These are phyloP conservation scores for Rhagium mordax DNA, from an alignment of 2,888 invertebrate genomes.

Conservation along the genomic window DNA sequence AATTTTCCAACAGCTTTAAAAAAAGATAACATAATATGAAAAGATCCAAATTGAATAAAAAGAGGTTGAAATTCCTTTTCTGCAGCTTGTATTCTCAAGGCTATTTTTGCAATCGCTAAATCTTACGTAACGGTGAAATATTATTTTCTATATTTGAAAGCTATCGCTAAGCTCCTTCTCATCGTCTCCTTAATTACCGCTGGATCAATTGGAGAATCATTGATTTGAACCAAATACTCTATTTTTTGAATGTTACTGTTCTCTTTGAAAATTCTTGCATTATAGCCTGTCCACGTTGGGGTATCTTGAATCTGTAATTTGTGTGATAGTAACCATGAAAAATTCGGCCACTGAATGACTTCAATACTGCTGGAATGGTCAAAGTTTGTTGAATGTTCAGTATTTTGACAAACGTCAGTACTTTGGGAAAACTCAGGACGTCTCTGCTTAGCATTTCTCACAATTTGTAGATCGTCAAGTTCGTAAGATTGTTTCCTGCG, in stretches of 20 bases:
- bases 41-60: conserved; percentile 40
- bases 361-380: background rate
- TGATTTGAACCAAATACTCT: conserved; percentile 52
- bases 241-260: conserved; percentile 46
- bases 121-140: conserved; percentile 38
- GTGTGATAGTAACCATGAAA: conserved; percentile 41
- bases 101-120: conserved; percentile 50
- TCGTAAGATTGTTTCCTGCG: too few species aligned
- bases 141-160: background rate
- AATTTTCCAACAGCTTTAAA: conserved; percentile 55
- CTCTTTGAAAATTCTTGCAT: background rate
- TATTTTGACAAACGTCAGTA: too few species aligned
- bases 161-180: too few species aligned
- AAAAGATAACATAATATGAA: conserved; percentile 47
- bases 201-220: conserved; percentile 51
- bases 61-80: conserved; percentile 34
- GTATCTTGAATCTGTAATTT: conserved; percentile 27
- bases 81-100: conserved; percentile 33
- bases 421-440: too few species aligned
- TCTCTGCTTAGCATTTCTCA: too few species aligned
- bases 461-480: too few species aligned
- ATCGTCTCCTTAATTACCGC: conserved; percentile 38
- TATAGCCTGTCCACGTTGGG: conserved; percentile 34
- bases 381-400: too few species aligned
- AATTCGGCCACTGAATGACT: conserved; percentile 35